These are phyloP conservation scores for Eremobia ochroleuca DNA, from an alignment of 2,888 invertebrate species.

Conservation along the genomic window DNA sequence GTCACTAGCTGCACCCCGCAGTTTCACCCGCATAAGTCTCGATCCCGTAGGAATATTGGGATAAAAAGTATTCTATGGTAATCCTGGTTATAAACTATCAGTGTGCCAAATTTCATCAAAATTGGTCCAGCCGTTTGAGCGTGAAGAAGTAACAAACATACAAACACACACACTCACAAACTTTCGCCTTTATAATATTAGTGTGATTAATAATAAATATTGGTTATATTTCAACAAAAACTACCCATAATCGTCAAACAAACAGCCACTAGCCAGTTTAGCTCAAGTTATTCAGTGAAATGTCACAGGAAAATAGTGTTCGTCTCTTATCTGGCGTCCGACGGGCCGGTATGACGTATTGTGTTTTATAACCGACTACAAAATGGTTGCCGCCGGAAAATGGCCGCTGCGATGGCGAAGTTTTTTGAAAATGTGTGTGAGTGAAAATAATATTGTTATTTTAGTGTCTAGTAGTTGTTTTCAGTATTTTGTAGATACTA, in stretches of 20 bases:
- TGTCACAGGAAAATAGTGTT: conserved; percentile 65
- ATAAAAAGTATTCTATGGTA: no score
- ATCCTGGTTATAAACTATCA: no score
- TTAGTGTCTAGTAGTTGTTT: background rate
- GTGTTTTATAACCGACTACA: conserved; percentile 59
- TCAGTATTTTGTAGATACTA: background rate
- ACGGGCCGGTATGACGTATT: conserved; percentile 63
- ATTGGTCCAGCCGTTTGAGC: no score
- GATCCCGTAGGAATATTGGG: no score
- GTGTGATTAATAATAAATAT: background rate
- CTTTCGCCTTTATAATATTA: no score
- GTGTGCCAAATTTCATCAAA: no score
- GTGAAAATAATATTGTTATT: background rate
- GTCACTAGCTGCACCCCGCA: no score
- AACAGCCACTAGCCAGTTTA: conserved; percentile 46
- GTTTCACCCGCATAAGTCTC: no score
- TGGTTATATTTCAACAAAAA: background rate
- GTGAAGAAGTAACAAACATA: no score
- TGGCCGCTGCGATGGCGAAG: conserved; percentile 3
- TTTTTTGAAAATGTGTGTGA: conserved; percentile 30
- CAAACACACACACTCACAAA: no score
- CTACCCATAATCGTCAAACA: conserved; percentile 18
- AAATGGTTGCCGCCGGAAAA: conserved; percentile 54
- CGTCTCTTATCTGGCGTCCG: conserved; percentile 56
- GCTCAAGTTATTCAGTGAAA: conserved; percentile 62